These are phyloP conservation scores for Camelus dromedarius DNA, from an alignment of 2,113 vertebrate species.

Conservation along the genomic window DNA sequence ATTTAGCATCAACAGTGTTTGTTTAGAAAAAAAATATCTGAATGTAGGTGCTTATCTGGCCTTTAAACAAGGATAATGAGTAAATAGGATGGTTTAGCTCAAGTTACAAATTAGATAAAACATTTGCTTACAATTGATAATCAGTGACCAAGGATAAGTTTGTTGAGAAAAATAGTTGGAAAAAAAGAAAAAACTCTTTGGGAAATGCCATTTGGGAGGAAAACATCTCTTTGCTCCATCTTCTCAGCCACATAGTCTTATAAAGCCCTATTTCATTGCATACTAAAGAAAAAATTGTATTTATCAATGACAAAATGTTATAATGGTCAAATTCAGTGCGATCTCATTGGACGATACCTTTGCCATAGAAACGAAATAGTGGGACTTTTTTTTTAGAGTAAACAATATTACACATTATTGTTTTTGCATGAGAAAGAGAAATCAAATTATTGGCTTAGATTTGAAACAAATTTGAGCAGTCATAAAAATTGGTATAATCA, in stretches of 20 bases:
- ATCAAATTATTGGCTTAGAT: conserved; percentile 21
- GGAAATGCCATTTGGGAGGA: not conserved
- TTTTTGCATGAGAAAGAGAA: conserved; percentile 19
- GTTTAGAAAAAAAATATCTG: not conserved
- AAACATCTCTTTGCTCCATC: not conserved
- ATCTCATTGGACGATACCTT: not conserved
- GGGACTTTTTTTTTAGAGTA: not conserved
- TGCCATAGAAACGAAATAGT: not conserved
- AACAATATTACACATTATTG: not conserved
- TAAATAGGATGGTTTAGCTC: not conserved
- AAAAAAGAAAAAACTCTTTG: not conserved
- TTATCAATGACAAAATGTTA: not conserved
- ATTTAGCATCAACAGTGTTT: not conserved
- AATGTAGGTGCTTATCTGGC: not conserved
- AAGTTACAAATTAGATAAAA: not conserved
- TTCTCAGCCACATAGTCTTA: not conserved
- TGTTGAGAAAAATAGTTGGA: not conserved
- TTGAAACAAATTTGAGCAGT: conserved; percentile 29
- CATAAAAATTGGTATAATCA: not conserved
- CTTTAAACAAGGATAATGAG: not conserved
- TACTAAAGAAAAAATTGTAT: not conserved
- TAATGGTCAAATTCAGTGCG: not conserved
- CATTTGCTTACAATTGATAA: not conserved
- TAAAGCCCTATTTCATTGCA: not conserved
- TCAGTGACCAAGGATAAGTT: not conserved